Evolutionary conservation across 2,113 vertebrate genomes (phyloP), one percentile per base, ranked within the genome.

Genomic region (Pholis gunnellus): DNA sequence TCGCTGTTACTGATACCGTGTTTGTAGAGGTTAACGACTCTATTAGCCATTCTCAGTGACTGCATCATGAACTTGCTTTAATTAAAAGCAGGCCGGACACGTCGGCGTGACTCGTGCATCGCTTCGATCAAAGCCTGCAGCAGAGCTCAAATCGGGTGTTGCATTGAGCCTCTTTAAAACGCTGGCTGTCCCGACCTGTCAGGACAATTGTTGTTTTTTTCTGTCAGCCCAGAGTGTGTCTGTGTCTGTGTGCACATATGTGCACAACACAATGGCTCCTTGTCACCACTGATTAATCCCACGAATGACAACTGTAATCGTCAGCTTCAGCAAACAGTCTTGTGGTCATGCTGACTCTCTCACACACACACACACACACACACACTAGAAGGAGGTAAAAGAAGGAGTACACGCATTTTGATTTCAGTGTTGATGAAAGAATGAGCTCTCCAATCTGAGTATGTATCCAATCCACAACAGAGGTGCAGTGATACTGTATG

Each of bases 261-360:
- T 61, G 44, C 25, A 20, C 66, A 78, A 67, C 67, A 65, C 48
- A 71, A 76, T n/a, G 36, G n/a, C 36, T 71, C 25, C 78, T 78
- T 91, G 87, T 92, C 86, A 80, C 76, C 90, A 74, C 60, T 80
- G 78, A 84, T 86, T 84, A 89, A 90, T 89, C 85, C 85, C 69
- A 67, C 75, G 25, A 57, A 22, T 87, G 73, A 87, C 75, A 77
- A 71, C 64, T 83, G 76, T 68, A 78, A 67, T 90, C 78, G 69
- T 71, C 75, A 67, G 79, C 59, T 61, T 50, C 34, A 29, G 73
- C 34, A 78, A 68, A 69, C 66, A 79, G 64, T 59, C 20, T 60
- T 34, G n/a, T 50, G 68, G 36, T 50, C 44, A 57, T n/a, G 59
- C n/a, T 74, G 15, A 63, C 60, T 67, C 67, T 70, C 15, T 60